Evolutionary conservation across 2,113 vertebrate species (phyloP).

Genomic region (Gadus chalcogrammus): DNA sequence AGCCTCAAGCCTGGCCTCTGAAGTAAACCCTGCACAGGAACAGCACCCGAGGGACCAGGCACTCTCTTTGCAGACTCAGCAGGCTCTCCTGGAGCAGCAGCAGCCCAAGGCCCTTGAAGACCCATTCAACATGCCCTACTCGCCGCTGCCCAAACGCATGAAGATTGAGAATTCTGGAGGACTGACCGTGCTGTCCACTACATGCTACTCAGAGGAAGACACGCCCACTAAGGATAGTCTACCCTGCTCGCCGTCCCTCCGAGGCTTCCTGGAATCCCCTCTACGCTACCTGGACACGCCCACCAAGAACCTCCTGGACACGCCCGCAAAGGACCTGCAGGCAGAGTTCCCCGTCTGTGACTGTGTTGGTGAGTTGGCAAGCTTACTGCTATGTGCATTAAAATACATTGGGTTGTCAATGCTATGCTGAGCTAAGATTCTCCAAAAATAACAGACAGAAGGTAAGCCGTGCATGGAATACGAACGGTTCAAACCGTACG

Average conservation of each 20-base stretch:
- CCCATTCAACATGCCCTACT: conserved; percentile 64
- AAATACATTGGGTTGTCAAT: neutral
- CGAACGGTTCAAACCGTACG: neutral
- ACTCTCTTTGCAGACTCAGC: conserved; percentile 21
- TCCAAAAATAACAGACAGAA: no score
- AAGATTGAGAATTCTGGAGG: conserved; percentile 91
- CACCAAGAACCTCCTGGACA: conserved; percentile 90
- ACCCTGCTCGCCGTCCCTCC: conserved; percentile 85
- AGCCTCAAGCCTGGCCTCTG: conserved; percentile 34
- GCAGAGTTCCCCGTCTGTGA: conserved; percentile 89
- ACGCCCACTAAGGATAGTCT: conserved; percentile 87
- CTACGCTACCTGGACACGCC: conserved; percentile 92
- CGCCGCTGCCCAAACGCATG: conserved; percentile 83
- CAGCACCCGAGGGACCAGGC: conserved; percentile 18
- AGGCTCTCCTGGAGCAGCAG: conserved; percentile 51
- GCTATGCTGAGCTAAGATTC: neutral
- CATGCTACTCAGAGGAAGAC: conserved; percentile 79
- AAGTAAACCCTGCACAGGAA: conserved; percentile 25
- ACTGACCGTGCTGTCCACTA: conserved; percentile 93
- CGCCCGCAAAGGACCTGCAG: conserved; percentile 86
- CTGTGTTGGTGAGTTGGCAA: conserved; percentile 85
- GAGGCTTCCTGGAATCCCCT: conserved; percentile 92
- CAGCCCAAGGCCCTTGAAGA: conserved; percentile 49
- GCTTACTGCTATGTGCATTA: neutral
- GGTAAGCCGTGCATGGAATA: neutral